Evolutionary conservation across 2,797 vertebrate genomes (phyloP).

Genomic region (Pteronotus mesoamericanus): DNA sequence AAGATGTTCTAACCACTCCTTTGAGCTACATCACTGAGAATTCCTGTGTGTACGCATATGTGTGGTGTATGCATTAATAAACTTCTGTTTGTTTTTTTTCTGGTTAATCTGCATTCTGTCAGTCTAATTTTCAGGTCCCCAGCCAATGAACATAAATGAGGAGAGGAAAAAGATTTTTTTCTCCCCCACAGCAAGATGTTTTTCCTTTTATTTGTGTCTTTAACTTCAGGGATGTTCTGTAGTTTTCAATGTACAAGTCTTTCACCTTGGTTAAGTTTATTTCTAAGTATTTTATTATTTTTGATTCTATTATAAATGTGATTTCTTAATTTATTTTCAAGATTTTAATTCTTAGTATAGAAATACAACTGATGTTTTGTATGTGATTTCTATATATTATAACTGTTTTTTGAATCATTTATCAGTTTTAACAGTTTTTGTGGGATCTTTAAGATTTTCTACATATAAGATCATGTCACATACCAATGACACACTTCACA

Average conservation of each 20-base stretch:
- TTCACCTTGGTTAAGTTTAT: not conserved
- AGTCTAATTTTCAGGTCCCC: not conserved
- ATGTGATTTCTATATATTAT: not conserved
- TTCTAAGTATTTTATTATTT: not conserved
- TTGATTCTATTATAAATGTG: not conserved
- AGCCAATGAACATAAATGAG: not conserved
- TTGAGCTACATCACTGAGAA: not conserved
- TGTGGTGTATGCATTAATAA: not conserved
- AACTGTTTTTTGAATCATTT: not conserved
- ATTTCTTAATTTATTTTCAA: constrained; percentile 18
- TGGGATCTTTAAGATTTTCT: not conserved
- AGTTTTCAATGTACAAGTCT: not conserved
- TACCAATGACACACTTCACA: too few species aligned
- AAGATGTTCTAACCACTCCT: not conserved
- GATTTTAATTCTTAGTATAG: not conserved
- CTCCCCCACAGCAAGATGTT: not conserved
- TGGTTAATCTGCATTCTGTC: not conserved
- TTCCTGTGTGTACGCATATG: not conserved
- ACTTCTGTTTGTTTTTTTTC: not conserved
- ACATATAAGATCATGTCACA: not conserved
- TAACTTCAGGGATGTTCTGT: not conserved
- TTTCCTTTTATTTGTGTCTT: not conserved
- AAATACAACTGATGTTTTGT: not conserved
- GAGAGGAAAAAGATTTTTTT: not conserved
- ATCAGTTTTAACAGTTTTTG: not conserved